Percentiles rank a stretch among this genome's conserved stretches.
phyloP scores from a whole-genome alignment of 2,888 invertebrate genomes.

The Rhogogaster chlorosoma region DNA sequence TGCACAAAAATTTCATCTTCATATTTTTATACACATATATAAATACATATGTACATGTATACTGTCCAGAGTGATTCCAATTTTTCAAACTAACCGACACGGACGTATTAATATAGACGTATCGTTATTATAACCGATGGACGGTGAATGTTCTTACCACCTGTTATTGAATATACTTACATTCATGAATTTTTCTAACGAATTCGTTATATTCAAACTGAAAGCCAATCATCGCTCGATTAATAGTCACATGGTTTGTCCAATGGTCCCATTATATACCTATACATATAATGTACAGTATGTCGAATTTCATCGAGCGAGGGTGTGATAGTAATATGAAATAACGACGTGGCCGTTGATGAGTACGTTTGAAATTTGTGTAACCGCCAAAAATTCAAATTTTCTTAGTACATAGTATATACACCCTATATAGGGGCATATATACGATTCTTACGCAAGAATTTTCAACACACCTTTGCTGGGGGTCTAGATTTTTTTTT shows the following conservation, averaged over 20 bases:
- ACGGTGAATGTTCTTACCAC: conserved; percentile 1
- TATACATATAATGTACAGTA: background rate
- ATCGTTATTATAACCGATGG: background rate
- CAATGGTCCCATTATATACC: background rate
- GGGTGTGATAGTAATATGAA: background rate
- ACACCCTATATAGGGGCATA: background rate
- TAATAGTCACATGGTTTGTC: background rate
- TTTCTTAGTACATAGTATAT: background rate
- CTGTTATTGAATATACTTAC: conserved; percentile 4
- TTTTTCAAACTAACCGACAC: conserved; percentile 13
- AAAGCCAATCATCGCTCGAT: conserved; percentile 1
- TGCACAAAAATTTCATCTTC: no score
- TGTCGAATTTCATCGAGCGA: background rate
- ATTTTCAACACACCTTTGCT: conserved; percentile 54
- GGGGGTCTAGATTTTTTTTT: conserved; percentile 53
- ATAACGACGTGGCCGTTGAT: background rate
- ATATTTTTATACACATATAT: no score
- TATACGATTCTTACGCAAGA: conserved; percentile 36
- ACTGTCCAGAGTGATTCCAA: no score
- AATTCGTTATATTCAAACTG: background rate
- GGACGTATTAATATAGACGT: background rate
- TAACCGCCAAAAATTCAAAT: conserved; percentile 24
- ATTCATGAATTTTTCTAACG: background rate
- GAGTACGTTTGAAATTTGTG: background rate
- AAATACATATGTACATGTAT: no score